A percentile compares a stretch with the other conserved stretches of the same genome.
phyloP scores from a whole-genome alignment of 2,888 invertebrate species.

The Drosophila phalerata region DNA sequence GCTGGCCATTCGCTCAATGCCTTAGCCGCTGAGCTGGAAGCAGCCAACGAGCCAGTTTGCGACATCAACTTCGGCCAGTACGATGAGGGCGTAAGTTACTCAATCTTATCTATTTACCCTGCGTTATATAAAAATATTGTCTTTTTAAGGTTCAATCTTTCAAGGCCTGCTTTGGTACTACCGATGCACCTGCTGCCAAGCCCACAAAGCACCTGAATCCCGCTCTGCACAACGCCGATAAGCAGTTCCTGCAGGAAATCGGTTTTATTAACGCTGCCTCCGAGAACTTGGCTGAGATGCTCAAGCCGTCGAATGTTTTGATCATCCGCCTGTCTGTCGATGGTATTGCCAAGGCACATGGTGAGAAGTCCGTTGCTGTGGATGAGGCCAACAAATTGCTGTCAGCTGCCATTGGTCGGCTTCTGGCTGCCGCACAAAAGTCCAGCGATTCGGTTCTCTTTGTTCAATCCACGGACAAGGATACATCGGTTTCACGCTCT shows the following conservation, averaged over 20 bases:
- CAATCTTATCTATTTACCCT: not conserved
- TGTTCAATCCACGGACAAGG: conserved; percentile 86
- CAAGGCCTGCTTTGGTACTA: conserved; percentile 75
- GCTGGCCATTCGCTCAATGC: conserved; percentile 85
- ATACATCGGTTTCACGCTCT: conserved; percentile 64
- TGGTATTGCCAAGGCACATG: conserved; percentile 81
- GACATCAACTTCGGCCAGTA: conserved; percentile 89
- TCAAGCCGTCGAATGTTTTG: conserved; percentile 75
- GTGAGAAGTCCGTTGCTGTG: conserved; percentile 81
- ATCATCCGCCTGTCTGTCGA: conserved; percentile 77
- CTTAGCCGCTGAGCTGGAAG: conserved; percentile 88
- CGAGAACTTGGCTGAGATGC: conserved; percentile 67
- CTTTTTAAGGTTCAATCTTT: conserved; percentile 63
- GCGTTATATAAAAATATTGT: not conserved
- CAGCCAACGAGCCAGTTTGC: conserved; percentile 88
- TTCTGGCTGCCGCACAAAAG: conserved; percentile 87
- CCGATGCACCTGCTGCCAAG: conserved; percentile 63
- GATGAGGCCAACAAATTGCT: conserved; percentile 82
- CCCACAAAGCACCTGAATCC: conserved; percentile 80
- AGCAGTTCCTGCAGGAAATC: conserved; percentile 81
- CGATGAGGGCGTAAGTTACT: conserved; percentile 88
- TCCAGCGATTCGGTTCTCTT: conserved; percentile 86
- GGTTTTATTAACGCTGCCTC: conserved; percentile 71
- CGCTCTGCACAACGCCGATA: conserved; percentile 80
- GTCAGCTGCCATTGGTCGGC: conserved; percentile 85